A percentile compares a stretch with the other conserved stretches of the same genome.
Evolutionary conservation across 2,797 vertebrate species (phyloP).

Genomic region (Salmo trutta): DNA sequence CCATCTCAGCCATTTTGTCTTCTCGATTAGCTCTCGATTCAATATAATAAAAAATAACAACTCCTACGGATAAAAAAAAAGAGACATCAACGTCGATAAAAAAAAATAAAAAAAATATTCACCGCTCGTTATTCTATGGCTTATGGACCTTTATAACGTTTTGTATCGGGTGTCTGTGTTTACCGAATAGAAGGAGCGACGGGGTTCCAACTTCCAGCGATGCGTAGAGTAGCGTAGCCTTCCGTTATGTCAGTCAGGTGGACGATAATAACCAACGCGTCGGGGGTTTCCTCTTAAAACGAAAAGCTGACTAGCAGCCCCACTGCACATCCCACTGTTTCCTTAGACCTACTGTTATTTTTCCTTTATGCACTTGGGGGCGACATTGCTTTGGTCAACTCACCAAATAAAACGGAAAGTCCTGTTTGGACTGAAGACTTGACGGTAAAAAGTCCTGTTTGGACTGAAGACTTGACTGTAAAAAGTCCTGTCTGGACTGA

Average conservation of each 20-base stretch:
- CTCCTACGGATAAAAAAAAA: background rate
- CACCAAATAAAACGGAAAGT: background rate
- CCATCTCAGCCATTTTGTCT: constrained; percentile 94
- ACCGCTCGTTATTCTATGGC: background rate
- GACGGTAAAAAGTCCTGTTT: too few species aligned
- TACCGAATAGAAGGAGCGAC: background rate
- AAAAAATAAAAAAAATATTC: background rate
- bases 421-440: background rate
- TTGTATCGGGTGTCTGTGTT: background rate
- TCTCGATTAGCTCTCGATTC: constrained; percentile 22
- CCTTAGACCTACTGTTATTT: background rate
- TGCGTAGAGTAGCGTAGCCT: background rate
- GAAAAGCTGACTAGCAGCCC: background rate
- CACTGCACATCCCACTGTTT: background rate
- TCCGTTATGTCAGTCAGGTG: background rate
- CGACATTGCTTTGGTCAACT: background rate
- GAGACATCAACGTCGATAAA: background rate
- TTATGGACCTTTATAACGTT: background rate
- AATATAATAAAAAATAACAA: background rate
- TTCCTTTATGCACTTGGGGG: background rate
- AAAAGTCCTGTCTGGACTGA: too few species aligned
- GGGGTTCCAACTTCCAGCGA: background rate
- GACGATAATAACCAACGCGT: background rate
- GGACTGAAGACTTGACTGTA: too few species aligned
- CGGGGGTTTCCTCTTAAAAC: background rate